A percentile compares a stretch with the other conserved stretches of the same genome.
These are phyloP conservation scores for Macaria notata DNA, from an alignment of 2,888 invertebrate genomes.

Conservation along the genomic window DNA sequence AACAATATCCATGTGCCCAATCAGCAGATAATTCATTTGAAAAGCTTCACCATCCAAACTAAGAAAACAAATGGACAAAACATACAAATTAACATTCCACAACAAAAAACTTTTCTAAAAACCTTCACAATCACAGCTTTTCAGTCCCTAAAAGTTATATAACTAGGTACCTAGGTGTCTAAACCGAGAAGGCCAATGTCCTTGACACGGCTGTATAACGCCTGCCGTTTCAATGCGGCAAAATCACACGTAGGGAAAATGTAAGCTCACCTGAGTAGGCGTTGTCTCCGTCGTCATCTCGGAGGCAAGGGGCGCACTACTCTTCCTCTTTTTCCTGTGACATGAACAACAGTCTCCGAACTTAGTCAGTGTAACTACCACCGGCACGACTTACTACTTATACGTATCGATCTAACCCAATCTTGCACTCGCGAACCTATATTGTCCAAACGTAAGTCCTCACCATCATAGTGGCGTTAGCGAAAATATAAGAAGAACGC, in stretches of 20 bases:
- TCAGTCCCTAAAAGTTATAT: conserved; percentile 39
- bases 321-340: conserved; percentile 67
- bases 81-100: too few relatives aligned
- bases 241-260: conserved; percentile 28
- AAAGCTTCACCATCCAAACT: too few relatives aligned
- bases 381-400: conserved; percentile 38
- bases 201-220: conserved; percentile 52
- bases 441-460: conserved; percentile 46
- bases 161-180: conserved; percentile 42
- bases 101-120: too few relatives aligned
- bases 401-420: conserved; percentile 58
- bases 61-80: too few relatives aligned
- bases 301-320: conserved; percentile 62
- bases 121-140: too few relatives aligned
- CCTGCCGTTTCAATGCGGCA: conserved; percentile 52
- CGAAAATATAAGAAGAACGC: conserved; percentile 24
- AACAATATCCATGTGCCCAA: too few relatives aligned
- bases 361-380: conserved; percentile 60
- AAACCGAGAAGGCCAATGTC: conserved; percentile 51
- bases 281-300: conserved; percentile 80
- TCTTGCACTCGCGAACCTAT: conserved; percentile 49
- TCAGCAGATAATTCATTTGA: too few relatives aligned
- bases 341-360: conserved; percentile 71
- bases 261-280: conserved; percentile 71
- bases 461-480: conserved; percentile 49